Percentiles rank a stretch among this genome's conserved stretches.
Conservation (phyloP, 2,113 vertebrate genomes). For the Grammomys dolichurus region DNA sequence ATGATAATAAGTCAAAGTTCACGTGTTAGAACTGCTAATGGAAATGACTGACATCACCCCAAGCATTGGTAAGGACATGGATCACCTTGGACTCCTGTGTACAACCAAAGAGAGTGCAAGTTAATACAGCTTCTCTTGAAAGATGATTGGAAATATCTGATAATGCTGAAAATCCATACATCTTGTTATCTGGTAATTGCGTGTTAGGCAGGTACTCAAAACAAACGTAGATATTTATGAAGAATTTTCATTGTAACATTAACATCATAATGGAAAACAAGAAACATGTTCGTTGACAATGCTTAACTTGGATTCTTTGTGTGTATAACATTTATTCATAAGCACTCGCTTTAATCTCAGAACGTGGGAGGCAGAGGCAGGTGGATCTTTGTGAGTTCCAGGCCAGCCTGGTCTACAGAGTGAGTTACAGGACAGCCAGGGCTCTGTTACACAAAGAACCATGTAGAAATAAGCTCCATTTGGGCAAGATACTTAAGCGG, state of each 20-base stretch:
- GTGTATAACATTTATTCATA: background rate
- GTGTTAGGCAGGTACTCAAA: background rate
- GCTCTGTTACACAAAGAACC: background rate
- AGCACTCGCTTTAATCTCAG: background rate
- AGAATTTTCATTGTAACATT: slow-evolving; percentile 3
- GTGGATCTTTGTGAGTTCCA: background rate
- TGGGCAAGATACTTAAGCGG: no score
- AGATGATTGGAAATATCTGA: background rate
- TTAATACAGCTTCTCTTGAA: background rate
- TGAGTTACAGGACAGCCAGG: background rate
- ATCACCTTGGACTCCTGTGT: background rate
- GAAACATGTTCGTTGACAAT: background rate
- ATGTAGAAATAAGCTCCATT: no score
- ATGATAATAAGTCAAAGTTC: background rate
- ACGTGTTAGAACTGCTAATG: background rate
- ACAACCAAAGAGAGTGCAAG: background rate
- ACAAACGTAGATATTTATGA: background rate
- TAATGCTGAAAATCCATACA: background rate
- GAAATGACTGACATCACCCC: background rate
- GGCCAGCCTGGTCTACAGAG: background rate
- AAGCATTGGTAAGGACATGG: background rate
- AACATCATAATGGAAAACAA: slow-evolving; percentile 12
- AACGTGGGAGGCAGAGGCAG: background rate
- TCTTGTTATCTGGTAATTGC: background rate
- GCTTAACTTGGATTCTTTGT: background rate